Evolutionary conservation across 2,797 vertebrate species (phyloP).

Genomic region (Sebastes hubbsi): DNA sequence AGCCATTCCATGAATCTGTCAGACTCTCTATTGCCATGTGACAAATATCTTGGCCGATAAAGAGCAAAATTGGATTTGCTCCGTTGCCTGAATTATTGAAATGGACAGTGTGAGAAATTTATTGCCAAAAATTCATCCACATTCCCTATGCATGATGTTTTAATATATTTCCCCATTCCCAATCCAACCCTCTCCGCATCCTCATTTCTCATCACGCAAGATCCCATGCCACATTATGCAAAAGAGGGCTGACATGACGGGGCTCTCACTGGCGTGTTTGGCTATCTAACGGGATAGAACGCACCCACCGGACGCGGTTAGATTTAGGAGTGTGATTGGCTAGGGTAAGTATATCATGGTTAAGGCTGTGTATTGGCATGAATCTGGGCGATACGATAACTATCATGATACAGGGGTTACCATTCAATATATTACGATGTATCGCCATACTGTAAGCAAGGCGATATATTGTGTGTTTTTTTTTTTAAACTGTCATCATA

Average conservation of each 20-base stretch:
- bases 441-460: no score
- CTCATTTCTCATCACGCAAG: conserved; percentile 2
- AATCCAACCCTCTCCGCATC: conserved; percentile 14
- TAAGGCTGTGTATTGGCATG: no score
- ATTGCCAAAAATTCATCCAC: conserved; percentile 60
- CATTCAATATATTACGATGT: no score
- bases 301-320: not conserved
- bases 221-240: conserved; percentile 38
- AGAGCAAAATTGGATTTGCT: conserved; percentile 68
- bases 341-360: no score
- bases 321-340: not conserved
- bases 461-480: no score
- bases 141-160: conserved; percentile 54
- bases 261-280: not conserved
- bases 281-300: not conserved
- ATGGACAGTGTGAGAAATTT: conserved; percentile 68
- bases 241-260: conserved; percentile 28
- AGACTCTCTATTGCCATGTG: conserved; percentile 66
- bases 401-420: no score
- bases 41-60: conserved; percentile 67
- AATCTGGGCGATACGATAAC: no score
- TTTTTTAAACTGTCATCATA: no score
- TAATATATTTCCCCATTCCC: conserved; percentile 39
- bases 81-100: conserved; percentile 76
- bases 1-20: conserved; percentile 55